Base-by-base conservation (phyloP, 2,888 invertebrate species). In the Hirtodrosophila histrioides region DNA sequence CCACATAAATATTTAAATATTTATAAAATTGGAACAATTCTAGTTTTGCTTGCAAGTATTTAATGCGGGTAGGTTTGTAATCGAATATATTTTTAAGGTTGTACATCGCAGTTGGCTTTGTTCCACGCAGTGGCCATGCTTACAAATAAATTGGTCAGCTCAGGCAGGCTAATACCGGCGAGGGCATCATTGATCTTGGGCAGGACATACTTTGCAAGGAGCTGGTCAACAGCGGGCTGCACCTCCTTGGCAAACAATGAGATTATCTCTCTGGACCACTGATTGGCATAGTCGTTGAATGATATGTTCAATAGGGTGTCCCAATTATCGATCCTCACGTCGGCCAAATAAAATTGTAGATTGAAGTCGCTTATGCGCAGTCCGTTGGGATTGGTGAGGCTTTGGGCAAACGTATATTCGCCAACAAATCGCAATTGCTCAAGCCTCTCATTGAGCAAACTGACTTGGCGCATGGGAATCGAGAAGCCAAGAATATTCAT, bases 271-370 rank as follows among this genome's bases (percentile, higher is more conserved):
- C 72, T 46, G 8, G 60, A 29, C 11, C 51, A 75, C 3, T 61
- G 63, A 17, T 89, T 81, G 12, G 53, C 36, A 24, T 78, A 81
- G 44, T 81, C 75, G 54, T 90, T 90, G 8, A 62, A 41, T 1
- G 82, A 55, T 17, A 84, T 83, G 48, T 76, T 69, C 88, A 70
- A 86, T 24, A 83, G 5, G 0, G 56, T 43, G 46, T 90, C 78
- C 75, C 88, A 78, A 56, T 78, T 77, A 29, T 79, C 69, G 7
- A 72, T 55, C 6, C 51, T 37, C 2, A 81, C 55, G 37, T 76
- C 78, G 0, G 67, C 86, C 41, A 90, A 17, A 35, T 80, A 87
- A 36, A 84, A 71, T 3, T 76, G 61, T 31, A 79, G 49, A 29
- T 83, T 60, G n/a, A 79, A 54, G 11, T 88, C 69, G 1, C 69